phyloP scores from a whole-genome alignment of 2,797 vertebrate genomes.

The Odontamblyopus rebecca region DNA sequence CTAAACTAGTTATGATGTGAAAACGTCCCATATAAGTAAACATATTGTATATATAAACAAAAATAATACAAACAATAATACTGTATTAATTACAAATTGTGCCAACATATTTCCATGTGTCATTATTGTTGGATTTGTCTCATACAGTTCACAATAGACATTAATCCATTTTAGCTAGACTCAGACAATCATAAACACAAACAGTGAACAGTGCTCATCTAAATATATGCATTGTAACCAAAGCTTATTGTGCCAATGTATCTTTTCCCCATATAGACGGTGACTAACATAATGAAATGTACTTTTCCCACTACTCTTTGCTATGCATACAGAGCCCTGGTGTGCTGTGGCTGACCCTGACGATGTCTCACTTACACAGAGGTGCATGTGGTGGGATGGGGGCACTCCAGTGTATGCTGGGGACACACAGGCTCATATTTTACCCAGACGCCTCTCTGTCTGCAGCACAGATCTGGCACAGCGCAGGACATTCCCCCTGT shows the following conservation, averaged over 20 bases:
- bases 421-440: constrained; percentile 68
- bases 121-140: not conserved
- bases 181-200: constrained; percentile 25
- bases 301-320: constrained; percentile 49
- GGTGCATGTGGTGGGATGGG: constrained; percentile 22
- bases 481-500: constrained; percentile 63
- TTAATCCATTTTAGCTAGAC: constrained; percentile 34
- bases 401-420: constrained; percentile 25
- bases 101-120: not conserved
- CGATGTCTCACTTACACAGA: constrained; percentile 67
- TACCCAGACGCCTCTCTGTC: constrained; percentile 77
- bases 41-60: not conserved
- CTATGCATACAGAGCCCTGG: constrained; percentile 68
- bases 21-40: not conserved
- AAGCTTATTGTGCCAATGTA: constrained; percentile 27
- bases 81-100: not conserved
- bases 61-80: not conserved
- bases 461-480: constrained; percentile 64
- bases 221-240: constrained; percentile 20
- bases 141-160: not conserved
- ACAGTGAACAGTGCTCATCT: constrained; percentile 22
- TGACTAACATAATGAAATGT: constrained; percentile 61
- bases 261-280: constrained; percentile 48
- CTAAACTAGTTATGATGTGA: not conserved
- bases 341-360: constrained; percentile 63